Base-by-base conservation (phyloP, 2,797 vertebrate genomes). In the Benthosema pterotum region DNA sequence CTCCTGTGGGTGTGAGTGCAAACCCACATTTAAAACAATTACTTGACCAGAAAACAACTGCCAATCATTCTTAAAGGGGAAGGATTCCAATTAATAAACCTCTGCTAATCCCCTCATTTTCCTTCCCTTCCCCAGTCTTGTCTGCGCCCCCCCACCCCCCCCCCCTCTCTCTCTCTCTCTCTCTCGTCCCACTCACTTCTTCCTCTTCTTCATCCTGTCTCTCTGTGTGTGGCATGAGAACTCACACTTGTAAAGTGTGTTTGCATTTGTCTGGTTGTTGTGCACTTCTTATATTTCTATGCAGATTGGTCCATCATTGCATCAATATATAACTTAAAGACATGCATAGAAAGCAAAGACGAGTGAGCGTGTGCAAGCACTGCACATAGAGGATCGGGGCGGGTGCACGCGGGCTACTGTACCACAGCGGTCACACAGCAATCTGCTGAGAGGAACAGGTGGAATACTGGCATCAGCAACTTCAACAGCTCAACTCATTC, bases 1-100 rank as follows among this genome's bases (percentile, higher is more conserved):
- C 85, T 86, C 78, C 78, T 76, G 81, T 75, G 79, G 80, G 63
- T 63, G 72, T 78, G 83, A 87, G 83, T 89, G 82, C 63, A 90
- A 90, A 88, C 83, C 32, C 82, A 92, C 92, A 91, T 93, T 93
- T 92, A 92, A 93, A 93, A 92, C 92, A 94, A 92, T 94, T 93
- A 93, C 88, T 94, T 91, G 85, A 84, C 85, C 88, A 90, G 88
- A 93, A 93, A 94, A 89, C 88, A 89, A 84, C 91, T 93, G 94
- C 92, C 94, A 95, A 92, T 96, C 94, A 95, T 92, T 94, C 93
- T 95, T 95, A 95, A 93, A 95, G 92, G 92, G 94, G 93, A 91
- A 93, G 92, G 92, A 94, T 91, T 92, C 91, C 92, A 94, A 94
- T 94, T 94, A 94, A 94, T 94, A 91, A 91, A 86, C 92, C 88